Conservation (phyloP, 2,888 invertebrate genomes). For the Epistrophe eligans region DNA sequence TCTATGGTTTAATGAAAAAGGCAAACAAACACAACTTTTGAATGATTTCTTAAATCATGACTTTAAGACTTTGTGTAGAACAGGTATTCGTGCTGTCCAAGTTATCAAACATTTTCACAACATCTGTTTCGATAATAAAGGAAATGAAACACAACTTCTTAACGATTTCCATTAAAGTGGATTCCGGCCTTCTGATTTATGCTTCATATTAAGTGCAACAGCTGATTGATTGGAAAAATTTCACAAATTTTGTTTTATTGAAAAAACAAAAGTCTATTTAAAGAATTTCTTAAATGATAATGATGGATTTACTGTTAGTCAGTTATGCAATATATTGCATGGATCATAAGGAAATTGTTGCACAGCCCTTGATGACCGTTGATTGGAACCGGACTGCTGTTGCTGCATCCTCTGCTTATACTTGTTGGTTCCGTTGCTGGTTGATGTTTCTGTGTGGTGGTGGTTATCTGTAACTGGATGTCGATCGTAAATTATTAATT, state of each 20-base stretch:
- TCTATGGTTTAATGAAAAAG: background rate
- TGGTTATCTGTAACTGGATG: too few relatives aligned
- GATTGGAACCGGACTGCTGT: too few relatives aligned
- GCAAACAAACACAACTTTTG: background rate
- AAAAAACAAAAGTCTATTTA: conserved; percentile 24
- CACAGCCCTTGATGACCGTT: background rate
- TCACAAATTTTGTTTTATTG: conserved; percentile 36
- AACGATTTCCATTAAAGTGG: conserved; percentile 19
- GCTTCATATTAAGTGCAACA: conserved; percentile 35
- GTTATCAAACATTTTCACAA: conserved; percentile 1
- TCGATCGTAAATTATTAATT: too few relatives aligned
- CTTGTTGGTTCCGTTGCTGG: too few relatives aligned
- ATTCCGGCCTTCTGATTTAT: conserved; percentile 20
- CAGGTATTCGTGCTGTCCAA: conserved; percentile 4
- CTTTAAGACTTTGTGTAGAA: conserved; percentile 23
- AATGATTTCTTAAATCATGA: conserved; percentile 15
- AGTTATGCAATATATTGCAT: conserved; percentile 11
- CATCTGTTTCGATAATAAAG: conserved; percentile 4
- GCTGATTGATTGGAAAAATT: conserved; percentile 13
- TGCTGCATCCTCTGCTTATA: too few relatives aligned
- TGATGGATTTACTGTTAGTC: background rate
- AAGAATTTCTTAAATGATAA: background rate
- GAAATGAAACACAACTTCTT: conserved; percentile 12
- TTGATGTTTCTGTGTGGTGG: too few relatives aligned
- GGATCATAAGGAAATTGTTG: conserved; percentile 1